phyloP scores from a whole-genome alignment of 2,888 invertebrate species.

The Ptychoptera albimana region DNA sequence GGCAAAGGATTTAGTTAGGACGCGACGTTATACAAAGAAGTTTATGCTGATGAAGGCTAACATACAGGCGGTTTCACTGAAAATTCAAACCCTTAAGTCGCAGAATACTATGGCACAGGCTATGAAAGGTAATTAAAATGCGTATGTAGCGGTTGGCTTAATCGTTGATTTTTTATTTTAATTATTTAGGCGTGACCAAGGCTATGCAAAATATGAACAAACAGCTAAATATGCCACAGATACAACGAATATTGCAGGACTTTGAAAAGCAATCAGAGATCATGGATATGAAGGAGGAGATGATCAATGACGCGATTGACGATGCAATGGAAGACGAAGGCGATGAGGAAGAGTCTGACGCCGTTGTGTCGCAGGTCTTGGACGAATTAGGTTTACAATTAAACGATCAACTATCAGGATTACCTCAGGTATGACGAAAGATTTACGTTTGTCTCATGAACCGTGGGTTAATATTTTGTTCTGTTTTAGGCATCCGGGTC shows the following conservation, averaged over 20 bases:
- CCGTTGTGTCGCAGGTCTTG: slow-evolving; percentile 86
- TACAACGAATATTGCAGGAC: slow-evolving; percentile 91
- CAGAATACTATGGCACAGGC: slow-evolving; percentile 99
- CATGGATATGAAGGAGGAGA: slow-evolving; percentile 99
- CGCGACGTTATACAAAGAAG: slow-evolving; percentile 88
- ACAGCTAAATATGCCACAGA: slow-evolving; percentile 93
- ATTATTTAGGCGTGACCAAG: slow-evolving; percentile 59
- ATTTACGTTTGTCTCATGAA: slow-evolving; percentile 56
- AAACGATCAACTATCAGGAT: slow-evolving; percentile 76
- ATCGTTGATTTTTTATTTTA: background rate
- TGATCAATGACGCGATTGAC: slow-evolving; percentile 99
- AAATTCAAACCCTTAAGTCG: slow-evolving; percentile 93
- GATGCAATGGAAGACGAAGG: slow-evolving; percentile 98
- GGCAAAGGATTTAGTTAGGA: slow-evolving; percentile 97
- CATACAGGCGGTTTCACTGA: slow-evolving; percentile 93
- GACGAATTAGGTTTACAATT: slow-evolving; percentile 95
- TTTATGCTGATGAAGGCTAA: slow-evolving; percentile 99
- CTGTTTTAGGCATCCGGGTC: slow-evolving; percentile 52
- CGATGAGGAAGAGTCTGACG: slow-evolving; percentile 96
- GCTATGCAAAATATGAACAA: slow-evolving; percentile 99
- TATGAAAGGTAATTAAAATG: slow-evolving; percentile 55
- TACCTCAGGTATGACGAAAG: slow-evolving; percentile 38
- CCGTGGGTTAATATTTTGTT: slow-evolving; percentile 82
- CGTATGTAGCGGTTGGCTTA: background rate
- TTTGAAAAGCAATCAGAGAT: slow-evolving; percentile 99